Base-by-base conservation (phyloP, 1,140 invertebrate species). In the Heliconius himera region DNA sequence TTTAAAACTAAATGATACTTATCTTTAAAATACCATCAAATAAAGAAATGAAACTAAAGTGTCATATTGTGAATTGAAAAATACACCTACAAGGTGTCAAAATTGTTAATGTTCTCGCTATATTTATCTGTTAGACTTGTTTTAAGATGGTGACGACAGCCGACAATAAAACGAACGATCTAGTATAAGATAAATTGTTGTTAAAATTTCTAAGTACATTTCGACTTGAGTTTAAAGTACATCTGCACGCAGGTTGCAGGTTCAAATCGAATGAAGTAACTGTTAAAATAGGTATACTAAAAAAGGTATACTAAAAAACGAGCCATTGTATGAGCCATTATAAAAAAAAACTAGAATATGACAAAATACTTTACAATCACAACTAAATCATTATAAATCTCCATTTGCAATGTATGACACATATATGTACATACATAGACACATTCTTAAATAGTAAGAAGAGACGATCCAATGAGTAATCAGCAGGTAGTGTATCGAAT, bases 51-150 rank as follows among this genome's bases (percentile, higher is more conserved):
- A 26, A 66, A 66, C 60, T 66, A 29, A 66, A 29, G 60, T 66
- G 60, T 26, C 26, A 66, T 16, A 5, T 66, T 66, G 54, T 56
- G 29, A 66, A 66, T 66, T 66, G n/a, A 66, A 66, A 66, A 66
- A 66, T 66, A 26, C 60, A 66, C 60, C 22, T 66, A 29, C 9
- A 29, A 29, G 60, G 60, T 66, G 60, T 66, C 60, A 66, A 66
- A 66, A 66, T 66, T 66, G 18, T 66, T 66, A 66, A 66, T 66
- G 60, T 29, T 26, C 54, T 66, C 26, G 60, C 22, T 66, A 29
- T 66, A 66, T 66, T 66, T 66, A 66, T 66, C 13, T 66, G 60
- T 66, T 29, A 26, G 60, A 66, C 60, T 26, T 66, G 60, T 66
- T 29, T 26, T 29, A 29, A 66, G 22, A 26, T 66, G 60, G 26